phyloP scores from a whole-genome alignment of 2,888 invertebrate species.

The Sylvicola cinctus region DNA sequence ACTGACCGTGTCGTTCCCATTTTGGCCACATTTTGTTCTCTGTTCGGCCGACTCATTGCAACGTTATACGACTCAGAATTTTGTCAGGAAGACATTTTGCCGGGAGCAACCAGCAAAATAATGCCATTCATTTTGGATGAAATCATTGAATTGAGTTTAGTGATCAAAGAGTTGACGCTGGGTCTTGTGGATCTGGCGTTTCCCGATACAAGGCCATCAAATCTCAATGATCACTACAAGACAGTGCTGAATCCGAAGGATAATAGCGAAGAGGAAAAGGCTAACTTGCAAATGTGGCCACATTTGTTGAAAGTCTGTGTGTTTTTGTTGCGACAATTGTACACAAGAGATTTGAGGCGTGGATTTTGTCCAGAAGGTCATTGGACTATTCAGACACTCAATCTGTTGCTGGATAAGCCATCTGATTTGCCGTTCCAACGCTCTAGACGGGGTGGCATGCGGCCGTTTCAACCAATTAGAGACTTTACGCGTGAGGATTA shows the following conservation, averaged over 20 bases:
- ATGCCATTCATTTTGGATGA: slow-evolving; percentile 52
- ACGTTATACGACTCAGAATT: slow-evolving; percentile 78
- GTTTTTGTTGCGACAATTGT: slow-evolving; percentile 56
- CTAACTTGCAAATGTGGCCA: slow-evolving; percentile 46
- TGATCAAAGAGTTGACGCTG: slow-evolving; percentile 58
- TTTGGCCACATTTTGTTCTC: slow-evolving; percentile 62
- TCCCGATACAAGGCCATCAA: slow-evolving; percentile 45
- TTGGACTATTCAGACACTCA: slow-evolving; percentile 35
- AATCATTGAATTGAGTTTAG: slow-evolving; percentile 47
- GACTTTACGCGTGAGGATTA: slow-evolving; percentile 34
- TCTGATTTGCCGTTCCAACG: slow-evolving; percentile 32
- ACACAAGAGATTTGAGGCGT: slow-evolving; percentile 69
- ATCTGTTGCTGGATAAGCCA: slow-evolving; percentile 30
- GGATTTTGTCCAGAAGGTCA: slow-evolving; percentile 51
- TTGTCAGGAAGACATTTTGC: slow-evolving; percentile 28
- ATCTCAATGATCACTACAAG: slow-evolving; percentile 40
- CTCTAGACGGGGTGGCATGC: slow-evolving; percentile 26
- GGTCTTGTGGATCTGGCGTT: slow-evolving; percentile 73
- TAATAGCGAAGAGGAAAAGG: slow-evolving; percentile 15
- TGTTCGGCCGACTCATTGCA: slow-evolving; percentile 58
- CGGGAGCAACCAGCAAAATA: slow-evolving; percentile 14
- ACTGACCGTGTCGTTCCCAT: slow-evolving; percentile 52
- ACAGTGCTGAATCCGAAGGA: slow-evolving; percentile 16
- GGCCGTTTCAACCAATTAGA: slow-evolving; percentile 33
- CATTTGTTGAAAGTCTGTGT: slow-evolving; percentile 52